Percentiles rank a stretch among this genome's conserved stretches.
These are phyloP conservation scores for Melieria picta DNA, from an alignment of 2,888 invertebrate genomes.

Conservation along the genomic window DNA sequence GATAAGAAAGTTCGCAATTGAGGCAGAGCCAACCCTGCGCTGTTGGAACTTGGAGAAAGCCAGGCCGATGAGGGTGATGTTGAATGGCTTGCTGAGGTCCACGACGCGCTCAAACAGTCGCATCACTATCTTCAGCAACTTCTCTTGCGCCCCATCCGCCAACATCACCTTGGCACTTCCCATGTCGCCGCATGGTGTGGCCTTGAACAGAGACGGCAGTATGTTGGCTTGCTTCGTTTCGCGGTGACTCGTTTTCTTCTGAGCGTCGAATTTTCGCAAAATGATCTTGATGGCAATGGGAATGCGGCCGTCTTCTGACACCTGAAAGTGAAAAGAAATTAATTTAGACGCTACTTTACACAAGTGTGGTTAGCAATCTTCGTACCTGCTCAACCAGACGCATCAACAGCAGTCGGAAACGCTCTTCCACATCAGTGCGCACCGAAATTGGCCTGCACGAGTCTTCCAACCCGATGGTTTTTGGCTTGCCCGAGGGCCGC, in stretches of 20 bases:
- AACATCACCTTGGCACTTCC: constrained; percentile 65
- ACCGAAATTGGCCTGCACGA: constrained; percentile 79
- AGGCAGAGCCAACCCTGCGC: constrained; percentile 74
- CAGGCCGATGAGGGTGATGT: constrained; percentile 82
- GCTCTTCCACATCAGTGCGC: constrained; percentile 78
- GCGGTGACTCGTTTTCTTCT: constrained; percentile 75
- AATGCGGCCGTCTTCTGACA: constrained; percentile 79
- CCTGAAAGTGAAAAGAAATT: constrained; percentile 42
- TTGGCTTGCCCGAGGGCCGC: constrained; percentile 79
- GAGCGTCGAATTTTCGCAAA: constrained; percentile 76
- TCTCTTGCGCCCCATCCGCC: constrained; percentile 70
- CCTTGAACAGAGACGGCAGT: constrained; percentile 72
- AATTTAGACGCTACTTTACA: not conserved
- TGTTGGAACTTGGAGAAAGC: constrained; percentile 84
- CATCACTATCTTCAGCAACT: constrained; percentile 77
- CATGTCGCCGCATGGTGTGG: constrained; percentile 50
- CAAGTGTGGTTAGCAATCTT: not conserved
- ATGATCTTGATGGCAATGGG: constrained; percentile 81
- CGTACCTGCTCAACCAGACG: constrained; percentile 75
- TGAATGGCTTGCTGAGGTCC: constrained; percentile 78
- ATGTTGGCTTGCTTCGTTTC: constrained; percentile 82
- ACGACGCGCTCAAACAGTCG: constrained; percentile 79
- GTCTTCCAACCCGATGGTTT: constrained; percentile 83
- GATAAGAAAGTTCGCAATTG: constrained; percentile 79
- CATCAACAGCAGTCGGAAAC: constrained; percentile 75